These are phyloP conservation scores for Beaufortia kweichowensis DNA, from an alignment of 2,113 vertebrate species.

Conservation along the genomic window DNA sequence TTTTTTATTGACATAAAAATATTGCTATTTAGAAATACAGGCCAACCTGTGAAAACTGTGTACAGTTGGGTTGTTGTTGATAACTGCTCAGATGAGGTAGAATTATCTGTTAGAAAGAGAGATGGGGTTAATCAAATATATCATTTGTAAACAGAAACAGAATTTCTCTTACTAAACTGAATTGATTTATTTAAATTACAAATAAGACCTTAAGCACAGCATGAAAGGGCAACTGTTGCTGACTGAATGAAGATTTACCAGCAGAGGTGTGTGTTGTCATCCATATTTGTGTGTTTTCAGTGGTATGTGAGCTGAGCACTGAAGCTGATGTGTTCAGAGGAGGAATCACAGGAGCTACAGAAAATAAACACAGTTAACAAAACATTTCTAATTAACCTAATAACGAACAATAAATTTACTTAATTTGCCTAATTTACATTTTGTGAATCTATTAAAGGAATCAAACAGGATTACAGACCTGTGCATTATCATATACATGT, in stretches of 20 bases:
- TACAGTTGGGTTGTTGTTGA: neutral
- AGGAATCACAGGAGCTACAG: neutral
- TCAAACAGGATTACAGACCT: too few species aligned
- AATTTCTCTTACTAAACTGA: neutral
- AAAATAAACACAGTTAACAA: neutral
- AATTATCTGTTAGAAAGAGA: constrained; percentile 4
- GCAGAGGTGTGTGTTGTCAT: neutral
- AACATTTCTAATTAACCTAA: too few species aligned
- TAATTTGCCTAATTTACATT: too few species aligned
- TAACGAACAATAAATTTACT: too few species aligned
- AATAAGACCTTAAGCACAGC: too few species aligned
- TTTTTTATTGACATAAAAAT: too few species aligned
- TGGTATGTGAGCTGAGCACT: neutral
- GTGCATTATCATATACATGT: too few species aligned
- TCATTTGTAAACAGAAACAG: neutral
- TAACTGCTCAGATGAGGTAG: neutral
- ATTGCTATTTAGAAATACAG: too few species aligned
- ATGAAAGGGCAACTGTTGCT: neutral
- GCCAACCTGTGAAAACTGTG: neutral
- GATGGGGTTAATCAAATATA: neutral
- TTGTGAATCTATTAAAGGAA: too few species aligned
- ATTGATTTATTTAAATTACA: too few species aligned
- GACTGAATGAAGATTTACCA: neutral
- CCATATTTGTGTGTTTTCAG: constrained; percentile 1
- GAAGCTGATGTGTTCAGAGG: neutral